Base-by-base conservation (phyloP, 2,113 vertebrate genomes). In the Gopherus evgoodei region DNA sequence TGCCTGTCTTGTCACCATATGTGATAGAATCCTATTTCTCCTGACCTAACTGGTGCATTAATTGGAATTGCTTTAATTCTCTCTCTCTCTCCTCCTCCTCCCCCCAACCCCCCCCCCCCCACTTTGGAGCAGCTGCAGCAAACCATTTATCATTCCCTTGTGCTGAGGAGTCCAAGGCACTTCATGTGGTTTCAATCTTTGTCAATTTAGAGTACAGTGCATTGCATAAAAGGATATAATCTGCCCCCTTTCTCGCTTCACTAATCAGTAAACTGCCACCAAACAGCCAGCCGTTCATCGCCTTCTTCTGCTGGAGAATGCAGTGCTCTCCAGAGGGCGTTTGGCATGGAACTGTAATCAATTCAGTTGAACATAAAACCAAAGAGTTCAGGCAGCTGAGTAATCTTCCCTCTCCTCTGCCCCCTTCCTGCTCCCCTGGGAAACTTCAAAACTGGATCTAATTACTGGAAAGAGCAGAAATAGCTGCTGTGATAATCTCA, bases 101-200 rank as follows among this genome's bases (percentile, higher is more conserved):
- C 42, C 29, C 25, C 49, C 44, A 44, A 44, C 57, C 62, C 27
- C 59, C 13, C 7, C 59, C 13, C 7, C 22, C 10, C 62, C n/a
- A 38, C 47, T 72, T 29, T 84, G 75, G 91, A 84, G 57, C 86
- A 65, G 57, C 24, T 84, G 42, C 75, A 24, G 72, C 47, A 92
- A 81, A 56, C 50, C 59, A 88, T 89, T 47, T 81, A 88, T 88
- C 72, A 72, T 56, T 76, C 35, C 72, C 35, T 49, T 47, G 75
- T 79, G 72, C 35, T 80, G 86, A 84, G 62, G 59, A 54, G 56
- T 38, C 86, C 53, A 75, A 50, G 88, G 75, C 54, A 88, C 80
- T 78, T 88, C 75, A 81, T 62, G 81, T 88, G 91, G 86, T 69
- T 88, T 92, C 75, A 88, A 88, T 84, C 91, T 92, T 84, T 92